phyloP scores from a whole-genome alignment of 2,113 vertebrate genomes.

The Seriola aureovittata region DNA sequence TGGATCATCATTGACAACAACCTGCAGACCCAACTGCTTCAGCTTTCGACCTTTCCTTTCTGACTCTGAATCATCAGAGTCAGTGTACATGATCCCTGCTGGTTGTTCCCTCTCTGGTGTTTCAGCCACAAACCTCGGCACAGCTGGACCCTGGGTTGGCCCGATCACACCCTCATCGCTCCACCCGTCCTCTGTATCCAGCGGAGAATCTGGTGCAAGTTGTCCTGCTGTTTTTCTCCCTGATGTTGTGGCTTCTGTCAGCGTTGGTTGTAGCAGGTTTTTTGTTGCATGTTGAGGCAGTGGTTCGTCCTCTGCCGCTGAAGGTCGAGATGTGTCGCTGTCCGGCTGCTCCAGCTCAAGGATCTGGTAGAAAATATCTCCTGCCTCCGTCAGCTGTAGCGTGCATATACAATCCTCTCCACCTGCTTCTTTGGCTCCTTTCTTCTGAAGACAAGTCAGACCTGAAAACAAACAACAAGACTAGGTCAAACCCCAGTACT shows the following conservation, averaged over 20 bases:
- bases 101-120: constrained; percentile 17
- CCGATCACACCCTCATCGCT: constrained; percentile 33
- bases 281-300: background rate
- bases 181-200: background rate
- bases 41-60: rapidly evolving
- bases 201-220: background rate
- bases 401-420: constrained; percentile 74
- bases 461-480: constrained; percentile 68
- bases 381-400: constrained; percentile 88
- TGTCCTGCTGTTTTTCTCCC: background rate
- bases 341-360: constrained; percentile 56
- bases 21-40: constrained; percentile 2
- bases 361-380: constrained; percentile 91
- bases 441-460: constrained; percentile 70
- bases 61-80: constrained; percentile 14
- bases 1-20: constrained; percentile 37
- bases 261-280: background rate
- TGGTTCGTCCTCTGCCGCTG: background rate
- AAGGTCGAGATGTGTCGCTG: background rate
- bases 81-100: rapidly evolving
- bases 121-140: constrained; percentile 6
- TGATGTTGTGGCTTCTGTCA: background rate
- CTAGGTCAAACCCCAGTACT: too few relatives aligned
- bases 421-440: background rate
- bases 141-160: constrained; percentile 14